Base-by-base conservation (phyloP, 2,888 invertebrate species). In the Alentia gelatinosa region DNA sequence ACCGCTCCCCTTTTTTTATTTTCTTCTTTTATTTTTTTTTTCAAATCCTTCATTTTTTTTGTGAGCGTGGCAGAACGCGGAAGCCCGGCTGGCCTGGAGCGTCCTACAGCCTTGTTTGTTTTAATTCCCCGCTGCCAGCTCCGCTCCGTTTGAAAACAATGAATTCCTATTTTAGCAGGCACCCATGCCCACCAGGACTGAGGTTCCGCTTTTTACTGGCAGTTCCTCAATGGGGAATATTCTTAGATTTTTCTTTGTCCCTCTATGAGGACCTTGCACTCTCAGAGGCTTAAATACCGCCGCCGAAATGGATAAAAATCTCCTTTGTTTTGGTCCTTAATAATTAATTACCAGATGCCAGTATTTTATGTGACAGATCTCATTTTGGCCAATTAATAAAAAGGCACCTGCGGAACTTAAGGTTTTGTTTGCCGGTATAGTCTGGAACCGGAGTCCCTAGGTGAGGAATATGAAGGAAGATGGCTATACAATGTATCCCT, bases 231-330 rank as follows among this genome's bases (percentile, higher is more conserved):
- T 37, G 12, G 19, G 79, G 79, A 79, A 79, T 79, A 79, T 79
- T 26, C 79, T 39, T 39, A 79, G 35, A 33, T 79, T 35, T 79
- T 79, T 79, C 79, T 79, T 79, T 79, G 79, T 79, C 79, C 39
- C 74, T 33, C 74, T 74, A 26, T 74, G n/a, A 15, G 30, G n/a
- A 26, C 74, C 74, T 74, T 33, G 30, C 39, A 15, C 79, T 79
- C 39, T 30, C 33, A 30, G 30, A 9, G 68, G 30, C 56, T 56
- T 56, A 68, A 68, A 68, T 30, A 68, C n/a, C 30, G 68, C 33
- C 26, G 30, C 68, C 12, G 26, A 68, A 68, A 68, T 68, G n/a
- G 68, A 30, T 30, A 68, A 68, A 47, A 68, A 68, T 26, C 12
- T 68, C 33, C 47, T 68, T 30, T 68, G 68, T 68, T 68, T 68